Base-by-base conservation (phyloP, 2,797 vertebrate species). In the Alca torda region DNA sequence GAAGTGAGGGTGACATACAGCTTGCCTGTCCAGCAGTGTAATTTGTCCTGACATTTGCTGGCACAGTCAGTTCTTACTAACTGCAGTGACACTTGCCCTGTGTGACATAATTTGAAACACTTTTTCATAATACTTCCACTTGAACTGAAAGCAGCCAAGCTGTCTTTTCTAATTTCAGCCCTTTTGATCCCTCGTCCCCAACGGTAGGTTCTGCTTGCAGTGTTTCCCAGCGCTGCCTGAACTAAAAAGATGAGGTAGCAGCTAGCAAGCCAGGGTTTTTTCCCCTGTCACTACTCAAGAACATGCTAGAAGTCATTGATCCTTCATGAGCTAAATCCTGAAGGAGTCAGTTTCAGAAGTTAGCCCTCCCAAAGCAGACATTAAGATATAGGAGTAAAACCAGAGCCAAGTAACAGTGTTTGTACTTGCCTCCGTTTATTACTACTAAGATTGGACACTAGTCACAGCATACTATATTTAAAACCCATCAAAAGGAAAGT, bases 151-250 rank as follows among this genome's bases (percentile, higher is more conserved):
- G 89, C 85, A 94, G 78, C 48, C 84, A 80, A 92, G 69, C 88
- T 91, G 91, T 93, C 90, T 93, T 85, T 93, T 95, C 92, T 87
- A 73, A 84, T 97, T 94, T 93, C 85, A 76, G 54, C 43, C 90
- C 57, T 85, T 90, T 68, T 82, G 50, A 51, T 77, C 45, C 61
- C 59, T 67, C 72, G 37, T 89, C 59, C 88, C 51, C 6, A 7
- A 12, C 24, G 76, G 10, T 35, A 72, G 95, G 19, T 77, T 96
- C 84, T 95, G 65, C 89, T 93, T 85, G 37, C 77, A 77, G 80
- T 87, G 89, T 92, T 93, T 94, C 72, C 78, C 39, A 59, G 84
- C 60, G 45, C 43, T 83, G 23, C 83, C 80, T 93, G 61, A 79
- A 92, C 73, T 83, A 51, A 90, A 83, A 84, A 89, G 61, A 65